phyloP scores from a whole-genome alignment of 2,797 vertebrate species.

The Anabas testudineus region DNA sequence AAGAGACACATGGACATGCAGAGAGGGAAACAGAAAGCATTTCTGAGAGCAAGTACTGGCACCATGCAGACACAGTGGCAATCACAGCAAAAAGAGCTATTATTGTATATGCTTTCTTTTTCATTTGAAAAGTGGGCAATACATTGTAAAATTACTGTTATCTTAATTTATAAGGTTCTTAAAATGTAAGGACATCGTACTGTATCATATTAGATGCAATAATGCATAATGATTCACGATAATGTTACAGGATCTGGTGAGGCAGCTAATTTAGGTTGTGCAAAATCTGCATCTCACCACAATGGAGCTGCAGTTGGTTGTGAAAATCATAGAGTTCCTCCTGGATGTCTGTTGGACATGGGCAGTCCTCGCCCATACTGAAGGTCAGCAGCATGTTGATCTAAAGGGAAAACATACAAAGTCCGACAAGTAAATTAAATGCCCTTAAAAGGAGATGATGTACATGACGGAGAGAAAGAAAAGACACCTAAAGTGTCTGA shows the following conservation, averaged over 20 bases:
- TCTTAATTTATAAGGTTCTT: neutral
- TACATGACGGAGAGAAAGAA: conserved; percentile 13
- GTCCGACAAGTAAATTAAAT: neutral
- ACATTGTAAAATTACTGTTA: neutral
- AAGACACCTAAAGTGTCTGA: conserved; percentile 21
- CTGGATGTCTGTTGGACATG: conserved; percentile 95
- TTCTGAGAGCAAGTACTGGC: neutral
- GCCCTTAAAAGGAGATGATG: conserved; percentile 1
- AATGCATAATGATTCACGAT: neutral
- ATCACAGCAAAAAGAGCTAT: neutral
- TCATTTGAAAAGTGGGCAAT: neutral
- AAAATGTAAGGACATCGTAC: neutral
- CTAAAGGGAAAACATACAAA: conserved; percentile 79
- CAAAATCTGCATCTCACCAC: conserved; percentile 87
- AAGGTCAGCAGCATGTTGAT: conserved; percentile 99
- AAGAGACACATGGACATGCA: conserved; percentile 23
- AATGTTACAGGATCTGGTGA: neutral
- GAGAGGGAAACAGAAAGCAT: conserved; percentile 1
- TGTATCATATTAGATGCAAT: neutral
- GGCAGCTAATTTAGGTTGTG: neutral
- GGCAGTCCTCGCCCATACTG: conserved; percentile 94
- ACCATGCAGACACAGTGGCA: conserved; percentile 19
- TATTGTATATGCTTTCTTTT: neutral
- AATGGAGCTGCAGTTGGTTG: conserved; percentile 94
- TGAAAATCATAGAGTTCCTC: conserved; percentile 94